Conservation (phyloP, 2,113 vertebrate genomes). For the Cavia aperea region DNA sequence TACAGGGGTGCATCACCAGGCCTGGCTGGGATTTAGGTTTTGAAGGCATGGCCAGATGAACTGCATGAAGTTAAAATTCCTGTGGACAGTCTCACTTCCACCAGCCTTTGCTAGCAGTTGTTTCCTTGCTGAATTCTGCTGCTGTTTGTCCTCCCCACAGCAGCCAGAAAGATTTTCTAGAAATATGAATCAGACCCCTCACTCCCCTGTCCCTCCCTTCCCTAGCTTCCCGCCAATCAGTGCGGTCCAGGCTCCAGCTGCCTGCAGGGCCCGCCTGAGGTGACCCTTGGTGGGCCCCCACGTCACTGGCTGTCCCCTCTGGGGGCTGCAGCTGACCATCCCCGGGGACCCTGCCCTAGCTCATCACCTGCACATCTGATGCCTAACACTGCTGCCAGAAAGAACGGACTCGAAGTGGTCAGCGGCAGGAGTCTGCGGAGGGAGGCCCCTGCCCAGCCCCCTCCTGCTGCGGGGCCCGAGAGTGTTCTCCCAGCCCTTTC, state of each 20-base stretch:
- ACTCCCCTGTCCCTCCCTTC: background rate
- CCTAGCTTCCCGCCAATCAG: background rate
- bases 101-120: background rate
- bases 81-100: conserved; percentile 15
- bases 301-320: background rate
- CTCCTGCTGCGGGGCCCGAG: no score
- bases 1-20: background rate
- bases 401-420: background rate
- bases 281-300: background rate
- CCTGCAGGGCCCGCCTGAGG: background rate
- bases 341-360: background rate
- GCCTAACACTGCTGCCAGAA: background rate
- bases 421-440: background rate
- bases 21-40: background rate
- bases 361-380: background rate
- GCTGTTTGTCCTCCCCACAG: background rate
- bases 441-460: background rate
- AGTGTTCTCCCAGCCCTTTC: background rate
- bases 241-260: background rate
- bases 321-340: background rate
- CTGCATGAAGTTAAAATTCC: conserved; percentile 10
- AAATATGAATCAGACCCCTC: background rate
- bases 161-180: background rate
- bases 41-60: conserved; percentile 23
- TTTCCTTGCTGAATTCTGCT: background rate